Conservation (phyloP, 2,797 vertebrate genomes). For the Glyptemys insculpta region DNA sequence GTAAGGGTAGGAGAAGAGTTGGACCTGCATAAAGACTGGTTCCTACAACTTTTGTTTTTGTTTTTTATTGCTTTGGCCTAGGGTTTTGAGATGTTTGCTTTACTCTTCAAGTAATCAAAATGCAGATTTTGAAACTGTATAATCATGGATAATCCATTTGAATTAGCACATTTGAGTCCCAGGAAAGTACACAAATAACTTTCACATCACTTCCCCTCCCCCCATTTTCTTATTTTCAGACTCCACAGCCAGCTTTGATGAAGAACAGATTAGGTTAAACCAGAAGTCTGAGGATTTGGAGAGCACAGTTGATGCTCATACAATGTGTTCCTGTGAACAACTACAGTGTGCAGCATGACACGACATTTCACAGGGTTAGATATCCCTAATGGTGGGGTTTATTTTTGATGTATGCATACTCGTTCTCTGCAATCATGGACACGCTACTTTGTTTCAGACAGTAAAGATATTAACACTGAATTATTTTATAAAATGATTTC, state of each 20-base stretch:
- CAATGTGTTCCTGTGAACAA: not conserved
- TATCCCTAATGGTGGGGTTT: fast-evolving
- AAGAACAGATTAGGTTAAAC: not conserved
- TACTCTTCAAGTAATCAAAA: not conserved
- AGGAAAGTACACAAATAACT: fast-evolving
- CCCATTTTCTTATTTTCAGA: not conserved
- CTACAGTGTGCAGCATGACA: not conserved
- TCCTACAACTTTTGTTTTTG: too few species aligned
- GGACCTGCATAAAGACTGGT: not conserved
- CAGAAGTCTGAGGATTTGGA: constrained; percentile 48
- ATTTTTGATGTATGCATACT: fast-evolving
- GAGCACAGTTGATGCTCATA: not conserved
- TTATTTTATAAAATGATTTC: not conserved
- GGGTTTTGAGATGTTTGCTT: not conserved
- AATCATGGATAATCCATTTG: fast-evolving
- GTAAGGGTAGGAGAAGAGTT: not conserved
- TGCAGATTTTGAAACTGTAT: fast-evolving
- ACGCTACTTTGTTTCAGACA: not conserved
- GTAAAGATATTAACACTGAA: not conserved
- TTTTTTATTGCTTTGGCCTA: not conserved
- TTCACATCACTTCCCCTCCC: not conserved
- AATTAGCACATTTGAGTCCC: not conserved
- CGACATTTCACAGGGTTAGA: fast-evolving
- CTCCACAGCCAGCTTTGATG: not conserved
- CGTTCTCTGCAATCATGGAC: fast-evolving